These are phyloP conservation scores for Chloroclystis v-ata DNA, from an alignment of 2,888 invertebrate genomes.

Conservation along the genomic window DNA sequence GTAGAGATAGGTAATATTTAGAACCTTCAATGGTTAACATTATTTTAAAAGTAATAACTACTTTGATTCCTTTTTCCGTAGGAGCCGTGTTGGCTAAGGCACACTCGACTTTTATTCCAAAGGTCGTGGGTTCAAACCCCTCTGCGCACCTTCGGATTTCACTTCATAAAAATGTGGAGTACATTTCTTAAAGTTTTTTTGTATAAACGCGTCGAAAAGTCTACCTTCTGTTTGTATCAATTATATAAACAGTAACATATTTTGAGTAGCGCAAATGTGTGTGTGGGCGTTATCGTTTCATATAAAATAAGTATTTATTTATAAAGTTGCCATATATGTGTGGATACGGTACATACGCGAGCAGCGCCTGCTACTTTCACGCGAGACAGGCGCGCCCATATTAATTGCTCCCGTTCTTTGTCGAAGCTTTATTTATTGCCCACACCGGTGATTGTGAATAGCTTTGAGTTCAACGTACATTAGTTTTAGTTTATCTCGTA, in stretches of 20 bases:
- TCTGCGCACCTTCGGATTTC: no score
- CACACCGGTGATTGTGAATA: conserved; percentile 73
- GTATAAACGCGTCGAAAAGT: conserved; percentile 12
- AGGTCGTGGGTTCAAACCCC: no score
- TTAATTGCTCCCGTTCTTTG: conserved; percentile 78
- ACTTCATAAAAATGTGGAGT: no score
- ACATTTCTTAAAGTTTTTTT: no score
- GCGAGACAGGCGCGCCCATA: conserved; percentile 72
- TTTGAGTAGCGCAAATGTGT: conserved; percentile 16
- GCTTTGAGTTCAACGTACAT: conserved; percentile 70
- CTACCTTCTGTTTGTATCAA: conserved; percentile 15
- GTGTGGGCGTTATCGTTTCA: conserved; percentile 23
- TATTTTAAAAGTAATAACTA: conserved; percentile 1
- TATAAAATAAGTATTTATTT: conserved; percentile 22
- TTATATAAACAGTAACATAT: conserved; percentile 20
- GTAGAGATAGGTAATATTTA: background rate
- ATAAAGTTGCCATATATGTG: conserved; percentile 33
- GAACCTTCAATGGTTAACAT: no score
- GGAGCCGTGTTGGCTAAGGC: no score
- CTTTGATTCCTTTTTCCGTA: no score
- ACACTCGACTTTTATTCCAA: no score
- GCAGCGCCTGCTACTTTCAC: conserved; percentile 69
- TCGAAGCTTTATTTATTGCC: conserved; percentile 76
- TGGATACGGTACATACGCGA: conserved; percentile 53
- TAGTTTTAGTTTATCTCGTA: conserved; percentile 70